These are phyloP conservation scores for Ctenopoma multispine DNA, from an alignment of 2,797 vertebrate genomes.

Conservation along the genomic window DNA sequence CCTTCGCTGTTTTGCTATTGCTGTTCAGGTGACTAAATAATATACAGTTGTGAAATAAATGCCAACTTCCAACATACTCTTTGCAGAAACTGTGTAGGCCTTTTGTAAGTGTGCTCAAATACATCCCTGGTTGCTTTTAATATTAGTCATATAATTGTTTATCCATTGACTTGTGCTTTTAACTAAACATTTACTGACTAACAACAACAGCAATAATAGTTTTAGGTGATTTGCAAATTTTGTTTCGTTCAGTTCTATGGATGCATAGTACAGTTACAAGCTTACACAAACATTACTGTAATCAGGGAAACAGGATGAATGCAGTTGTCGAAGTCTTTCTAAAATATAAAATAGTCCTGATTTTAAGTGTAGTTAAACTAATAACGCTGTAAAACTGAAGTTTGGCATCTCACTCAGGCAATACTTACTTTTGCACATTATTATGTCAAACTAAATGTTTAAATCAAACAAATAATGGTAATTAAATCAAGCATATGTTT, in stretches of 20 bases:
- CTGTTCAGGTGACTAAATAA: constrained; percentile 37
- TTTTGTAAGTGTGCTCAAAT: background rate
- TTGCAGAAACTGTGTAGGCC: background rate
- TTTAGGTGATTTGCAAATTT: background rate
- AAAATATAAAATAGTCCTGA: constrained; percentile 8
- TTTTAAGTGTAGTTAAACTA: constrained; percentile 4
- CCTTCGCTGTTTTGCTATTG: constrained; percentile 13
- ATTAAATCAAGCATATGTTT: constrained; percentile 19
- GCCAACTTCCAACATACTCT: background rate
- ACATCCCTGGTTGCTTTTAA: constrained; percentile 20
- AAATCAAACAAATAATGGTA: constrained; percentile 22
- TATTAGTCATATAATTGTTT: constrained; percentile 15
- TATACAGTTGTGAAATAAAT: constrained; percentile 25
- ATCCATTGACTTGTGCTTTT: constrained; percentile 14
- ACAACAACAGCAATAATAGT: constrained; percentile 7
- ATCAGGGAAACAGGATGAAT: background rate
- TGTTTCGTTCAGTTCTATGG: background rate
- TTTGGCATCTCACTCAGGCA: background rate
- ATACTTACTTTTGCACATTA: background rate
- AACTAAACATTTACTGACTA: background rate
- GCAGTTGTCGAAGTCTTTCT: background rate
- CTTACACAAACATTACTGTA: background rate
- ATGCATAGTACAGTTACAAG: background rate
- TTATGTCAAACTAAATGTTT: background rate
- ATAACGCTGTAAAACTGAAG: background rate